Percentiles rank a stretch among this genome's conserved stretches.
Evolutionary conservation across 2,113 vertebrate species (phyloP).

Genomic region (Mesoclemmys tuberculata): DNA sequence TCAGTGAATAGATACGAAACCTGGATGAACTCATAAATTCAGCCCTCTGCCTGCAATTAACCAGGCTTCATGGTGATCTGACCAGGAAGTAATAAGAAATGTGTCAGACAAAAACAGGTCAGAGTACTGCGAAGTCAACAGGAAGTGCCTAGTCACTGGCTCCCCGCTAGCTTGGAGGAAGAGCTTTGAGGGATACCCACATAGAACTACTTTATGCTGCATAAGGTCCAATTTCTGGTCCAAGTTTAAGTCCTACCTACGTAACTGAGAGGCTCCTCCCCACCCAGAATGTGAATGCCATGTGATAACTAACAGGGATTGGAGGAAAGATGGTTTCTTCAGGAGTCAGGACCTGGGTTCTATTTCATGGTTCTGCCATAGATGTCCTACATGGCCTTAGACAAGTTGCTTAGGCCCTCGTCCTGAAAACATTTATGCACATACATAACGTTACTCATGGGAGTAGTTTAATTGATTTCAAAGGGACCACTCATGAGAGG

Average conservation of each 20-base stretch:
- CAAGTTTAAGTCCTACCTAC: background rate
- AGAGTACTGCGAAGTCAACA: background rate
- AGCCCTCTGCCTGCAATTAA: slow-evolving; percentile 61
- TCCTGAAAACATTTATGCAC: accelerated
- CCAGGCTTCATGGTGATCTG: slow-evolving; percentile 54
- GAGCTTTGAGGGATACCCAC: accelerated
- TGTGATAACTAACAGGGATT: background rate
- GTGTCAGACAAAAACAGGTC: slow-evolving; percentile 42
- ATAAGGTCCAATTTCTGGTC: background rate
- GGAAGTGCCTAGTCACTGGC: background rate
- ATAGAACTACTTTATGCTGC: background rate
- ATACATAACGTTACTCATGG: accelerated
- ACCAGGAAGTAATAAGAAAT: slow-evolving; percentile 61
- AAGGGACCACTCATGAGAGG: background rate
- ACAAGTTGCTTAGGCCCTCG: accelerated
- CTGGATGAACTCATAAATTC: slow-evolving; percentile 71
- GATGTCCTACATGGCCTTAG: accelerated
- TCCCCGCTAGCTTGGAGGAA: slow-evolving; percentile 21
- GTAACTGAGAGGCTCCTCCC: background rate
- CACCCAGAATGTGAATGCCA: background rate
- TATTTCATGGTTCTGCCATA: accelerated
- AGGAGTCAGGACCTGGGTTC: background rate
- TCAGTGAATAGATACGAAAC: slow-evolving; percentile 46
- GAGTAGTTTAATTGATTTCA: background rate
- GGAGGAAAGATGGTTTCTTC: accelerated